These are phyloP conservation scores for Polypedilum pembai DNA, from an alignment of 1,140 invertebrate species.

Conservation along the genomic window DNA sequence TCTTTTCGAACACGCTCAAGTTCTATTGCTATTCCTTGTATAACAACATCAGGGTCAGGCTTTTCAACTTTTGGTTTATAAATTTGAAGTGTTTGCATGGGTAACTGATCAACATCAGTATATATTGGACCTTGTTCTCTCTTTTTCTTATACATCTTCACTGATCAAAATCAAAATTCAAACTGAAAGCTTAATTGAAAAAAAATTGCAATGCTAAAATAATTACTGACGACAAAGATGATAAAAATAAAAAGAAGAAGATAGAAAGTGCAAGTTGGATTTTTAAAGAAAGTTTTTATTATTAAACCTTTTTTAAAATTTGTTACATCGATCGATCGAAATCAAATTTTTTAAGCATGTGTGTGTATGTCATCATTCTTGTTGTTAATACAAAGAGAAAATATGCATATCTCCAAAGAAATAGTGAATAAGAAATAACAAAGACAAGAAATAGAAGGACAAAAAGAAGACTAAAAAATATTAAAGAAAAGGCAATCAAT, in stretches of 20 bases:
- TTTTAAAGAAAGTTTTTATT: conserved; percentile 11
- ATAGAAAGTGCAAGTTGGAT: background rate
- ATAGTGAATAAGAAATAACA: background rate
- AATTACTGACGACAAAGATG: no score
- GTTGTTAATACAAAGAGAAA: conserved; percentile 9
- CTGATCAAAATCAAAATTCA: no score
- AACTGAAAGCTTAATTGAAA: no score
- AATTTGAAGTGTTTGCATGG: background rate
- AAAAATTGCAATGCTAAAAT: no score
- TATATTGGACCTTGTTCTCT: no score
- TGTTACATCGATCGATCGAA: conserved; percentile 16
- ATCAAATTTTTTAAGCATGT: background rate
- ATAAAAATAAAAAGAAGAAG: no score
- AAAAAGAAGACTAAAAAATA: background rate
- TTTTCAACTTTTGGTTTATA: conserved; percentile 12
- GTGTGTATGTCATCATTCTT: no score
- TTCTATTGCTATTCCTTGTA: background rate
- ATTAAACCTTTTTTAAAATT: background rate
- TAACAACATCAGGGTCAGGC: background rate
- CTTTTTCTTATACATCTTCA: no score
- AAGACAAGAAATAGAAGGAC: background rate
- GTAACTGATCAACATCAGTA: background rate
- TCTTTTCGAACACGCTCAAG: background rate
- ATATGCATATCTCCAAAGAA: conserved; percentile 15
- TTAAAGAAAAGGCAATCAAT: background rate